Percentiles rank a stretch among this genome's conserved stretches.
Evolutionary conservation across 1,140 invertebrate genomes (phyloP).

Genomic region (Euwallacea similis): DNA sequence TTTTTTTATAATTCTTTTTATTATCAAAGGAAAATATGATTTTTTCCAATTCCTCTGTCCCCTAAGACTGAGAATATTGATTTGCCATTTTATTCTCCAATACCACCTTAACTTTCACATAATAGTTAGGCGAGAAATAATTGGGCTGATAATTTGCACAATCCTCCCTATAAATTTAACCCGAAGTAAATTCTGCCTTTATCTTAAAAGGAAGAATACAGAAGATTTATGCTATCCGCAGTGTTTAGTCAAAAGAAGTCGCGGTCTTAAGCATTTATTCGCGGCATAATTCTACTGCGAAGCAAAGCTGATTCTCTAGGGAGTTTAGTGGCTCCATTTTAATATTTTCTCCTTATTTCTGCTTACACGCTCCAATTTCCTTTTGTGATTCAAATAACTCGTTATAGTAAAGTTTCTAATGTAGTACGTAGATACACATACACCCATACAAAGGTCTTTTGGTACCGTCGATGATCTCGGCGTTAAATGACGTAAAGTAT

Average conservation of each 20-base stretch:
- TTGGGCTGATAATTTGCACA: too few species aligned
- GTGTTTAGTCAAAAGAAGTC: slow-evolving; percentile 3
- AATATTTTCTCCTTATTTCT: background rate
- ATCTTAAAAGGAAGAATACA: background rate
- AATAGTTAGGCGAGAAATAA: too few species aligned
- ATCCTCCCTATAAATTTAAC: too few species aligned
- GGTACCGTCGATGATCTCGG: background rate
- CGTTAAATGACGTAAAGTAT: background rate
- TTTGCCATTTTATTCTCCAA: too few species aligned
- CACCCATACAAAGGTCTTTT: too few species aligned
- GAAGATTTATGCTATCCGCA: slow-evolving; percentile 1
- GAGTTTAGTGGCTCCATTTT: background rate
- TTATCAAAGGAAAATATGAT: too few species aligned
- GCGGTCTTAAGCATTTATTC: slow-evolving; percentile 2
- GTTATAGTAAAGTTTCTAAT: background rate
- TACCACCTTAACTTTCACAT: too few species aligned
- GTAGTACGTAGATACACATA: too few species aligned
- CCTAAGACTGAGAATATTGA: too few species aligned
- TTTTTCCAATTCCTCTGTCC: too few species aligned
- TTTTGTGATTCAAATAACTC: background rate
- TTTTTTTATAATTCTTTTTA: too few species aligned
- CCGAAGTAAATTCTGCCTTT: background rate
- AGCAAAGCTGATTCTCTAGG: background rate
- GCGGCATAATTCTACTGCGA: background rate
- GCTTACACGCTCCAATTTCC: background rate